Base-by-base conservation (phyloP, 1,140 invertebrate species). In the Drosophila eugracilis region DNA sequence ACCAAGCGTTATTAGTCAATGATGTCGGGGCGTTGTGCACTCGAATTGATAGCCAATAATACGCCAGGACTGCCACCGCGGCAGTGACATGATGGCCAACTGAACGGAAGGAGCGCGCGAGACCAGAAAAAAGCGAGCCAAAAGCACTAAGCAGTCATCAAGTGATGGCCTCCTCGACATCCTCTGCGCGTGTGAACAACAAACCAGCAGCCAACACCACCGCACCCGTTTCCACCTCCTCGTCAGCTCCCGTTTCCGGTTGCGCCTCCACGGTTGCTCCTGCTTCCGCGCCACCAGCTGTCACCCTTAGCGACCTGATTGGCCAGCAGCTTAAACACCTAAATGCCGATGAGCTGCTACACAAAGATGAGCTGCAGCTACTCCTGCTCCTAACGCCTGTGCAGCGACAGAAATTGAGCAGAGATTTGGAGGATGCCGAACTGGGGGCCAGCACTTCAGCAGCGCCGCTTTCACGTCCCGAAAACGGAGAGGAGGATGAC, bases 281-380 rank as follows among this genome's bases (percentile, higher is more conserved):
- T 5, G 24, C 52, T 32, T 10, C 69, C 19, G 22, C 32, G 47
- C 14, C 36, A 0, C 34, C 58, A 37, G 57, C 34, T 32, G 58
- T 74, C 26, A 59, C 70, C 26, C 65, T 85, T 6, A 59, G 67
- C 50, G 80, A 85, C 22, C 71, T 85, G 53, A 75, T 85, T 60
- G 57, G 62, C 32, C 69, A 75, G 41, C 80, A 85, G 52, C 37
- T 85, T 37, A 73, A 81, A 37, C 66, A 74, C 14, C 41, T 81
- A 12, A 85, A 81, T 48, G 50, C 63, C 4, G 72, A 72, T 10
- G 73, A 71, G 19, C 58, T 76, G 37, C 36, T 72, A 1, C 72
- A 78, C 39, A 85, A 78, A 36, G 80, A 85, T 75, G 80, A 85
- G 55, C 53, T 85, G 36, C 80, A 85, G 34, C 58, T 85, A 55